Conservation (phyloP, 1,140 invertebrate genomes). For the Magallana angulata region DNA sequence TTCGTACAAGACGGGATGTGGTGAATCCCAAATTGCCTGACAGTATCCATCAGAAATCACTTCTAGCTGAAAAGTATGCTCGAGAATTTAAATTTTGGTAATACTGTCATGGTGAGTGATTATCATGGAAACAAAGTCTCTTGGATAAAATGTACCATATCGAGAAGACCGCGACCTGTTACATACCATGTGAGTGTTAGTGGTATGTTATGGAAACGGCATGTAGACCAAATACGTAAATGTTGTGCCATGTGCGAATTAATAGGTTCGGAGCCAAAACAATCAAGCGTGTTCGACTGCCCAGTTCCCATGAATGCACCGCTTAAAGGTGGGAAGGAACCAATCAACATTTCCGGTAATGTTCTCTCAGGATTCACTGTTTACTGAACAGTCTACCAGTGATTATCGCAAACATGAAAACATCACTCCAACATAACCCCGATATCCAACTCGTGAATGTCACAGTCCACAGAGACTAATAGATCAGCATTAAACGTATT, state of each 20-base stretch:
- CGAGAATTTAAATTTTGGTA: constrained; percentile 1
- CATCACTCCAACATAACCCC: not conserved
- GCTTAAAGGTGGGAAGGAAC: too few species aligned
- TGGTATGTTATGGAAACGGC: constrained; percentile 12
- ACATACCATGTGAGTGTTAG: constrained; percentile 35
- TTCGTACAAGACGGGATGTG: constrained; percentile 44
- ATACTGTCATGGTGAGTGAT: constrained; percentile 18
- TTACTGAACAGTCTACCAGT: not conserved
- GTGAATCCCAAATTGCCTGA: constrained; percentile 44
- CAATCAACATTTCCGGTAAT: too few species aligned
- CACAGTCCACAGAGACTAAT: not conserved
- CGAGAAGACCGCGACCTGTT: constrained; percentile 32
- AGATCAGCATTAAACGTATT: not conserved
- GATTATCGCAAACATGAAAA: not conserved
- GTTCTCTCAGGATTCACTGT: not conserved
- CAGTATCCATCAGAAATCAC: not conserved
- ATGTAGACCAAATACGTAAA: constrained; percentile 36
- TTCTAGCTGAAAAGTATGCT: not conserved
- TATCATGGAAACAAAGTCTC: not conserved
- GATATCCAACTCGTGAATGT: constrained; percentile 28
- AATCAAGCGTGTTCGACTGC: not conserved
- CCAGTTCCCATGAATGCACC: not conserved
- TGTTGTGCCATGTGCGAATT: not conserved
- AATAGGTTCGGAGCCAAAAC: not conserved
- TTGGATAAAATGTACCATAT: constrained; percentile 25